These are phyloP conservation scores for Apaloderma vittatum DNA, from an alignment of 2,113 vertebrate genomes.

Conservation along the genomic window DNA sequence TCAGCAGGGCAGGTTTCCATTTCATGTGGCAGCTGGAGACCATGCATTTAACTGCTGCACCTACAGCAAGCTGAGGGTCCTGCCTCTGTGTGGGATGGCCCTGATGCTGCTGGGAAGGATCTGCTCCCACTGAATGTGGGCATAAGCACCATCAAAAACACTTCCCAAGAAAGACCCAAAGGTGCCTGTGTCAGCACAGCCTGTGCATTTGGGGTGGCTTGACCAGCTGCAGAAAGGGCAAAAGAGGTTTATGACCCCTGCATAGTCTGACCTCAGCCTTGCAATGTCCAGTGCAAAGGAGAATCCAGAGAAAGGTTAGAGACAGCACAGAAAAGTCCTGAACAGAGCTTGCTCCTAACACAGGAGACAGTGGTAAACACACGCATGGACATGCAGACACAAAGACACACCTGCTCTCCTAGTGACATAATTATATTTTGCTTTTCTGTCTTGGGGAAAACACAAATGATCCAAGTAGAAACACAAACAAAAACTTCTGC, in stretches of 20 bases:
- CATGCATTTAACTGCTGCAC: not conserved
- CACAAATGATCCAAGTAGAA: slow-evolving; percentile 24
- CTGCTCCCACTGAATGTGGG: not conserved
- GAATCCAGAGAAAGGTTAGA: not conserved
- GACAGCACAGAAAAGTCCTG: not conserved
- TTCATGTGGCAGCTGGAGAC: not conserved
- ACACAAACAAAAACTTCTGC: not conserved
- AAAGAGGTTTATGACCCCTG: not conserved
- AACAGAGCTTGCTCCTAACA: not conserved
- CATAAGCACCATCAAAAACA: not conserved
- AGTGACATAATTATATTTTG: not conserved
- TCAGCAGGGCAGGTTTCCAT: not conserved
- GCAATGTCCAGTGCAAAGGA: not conserved
- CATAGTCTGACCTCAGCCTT: not conserved
- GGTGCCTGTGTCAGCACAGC: not conserved
- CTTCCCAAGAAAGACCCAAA: not conserved
- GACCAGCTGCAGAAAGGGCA: not conserved
- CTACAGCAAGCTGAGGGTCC: not conserved
- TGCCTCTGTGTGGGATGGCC: not conserved
- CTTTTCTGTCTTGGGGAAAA: slow-evolving; percentile 11
- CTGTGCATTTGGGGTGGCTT: not conserved
- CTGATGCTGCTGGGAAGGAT: not conserved
- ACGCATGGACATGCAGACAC: not conserved
- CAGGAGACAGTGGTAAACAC: not conserved
- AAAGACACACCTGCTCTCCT: not conserved